A percentile compares a stretch with the other conserved stretches of the same genome.
Conservation (phyloP, 2,888 invertebrate species). For the Cactoblastis cactorum region DNA sequence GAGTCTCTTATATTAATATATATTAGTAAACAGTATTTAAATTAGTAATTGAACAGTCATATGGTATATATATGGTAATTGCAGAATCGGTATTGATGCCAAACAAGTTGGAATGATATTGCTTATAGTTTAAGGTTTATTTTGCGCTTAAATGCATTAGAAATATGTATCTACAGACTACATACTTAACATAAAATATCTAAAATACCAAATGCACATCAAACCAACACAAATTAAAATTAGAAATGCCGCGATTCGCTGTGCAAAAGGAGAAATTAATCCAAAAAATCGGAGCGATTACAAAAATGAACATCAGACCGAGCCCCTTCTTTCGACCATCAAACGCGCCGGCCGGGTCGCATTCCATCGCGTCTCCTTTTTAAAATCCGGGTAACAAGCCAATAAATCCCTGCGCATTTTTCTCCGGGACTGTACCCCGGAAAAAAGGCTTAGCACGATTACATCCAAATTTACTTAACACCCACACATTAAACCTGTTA, state of each 20-base stretch:
- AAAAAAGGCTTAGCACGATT: slow-evolving; percentile 75
- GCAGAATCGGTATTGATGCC: too few relatives aligned
- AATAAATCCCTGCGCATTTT: slow-evolving; percentile 77
- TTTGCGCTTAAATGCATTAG: too few relatives aligned
- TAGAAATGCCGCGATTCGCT: slow-evolving; percentile 13
- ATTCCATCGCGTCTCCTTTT: slow-evolving; percentile 68
- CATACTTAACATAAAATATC: background rate
- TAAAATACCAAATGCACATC: background rate
- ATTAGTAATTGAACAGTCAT: too few relatives aligned
- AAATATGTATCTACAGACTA: too few relatives aligned
- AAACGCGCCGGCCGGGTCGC: slow-evolving; percentile 51
- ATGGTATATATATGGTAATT: too few relatives aligned
- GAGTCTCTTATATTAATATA: too few relatives aligned
- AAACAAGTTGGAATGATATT: too few relatives aligned
- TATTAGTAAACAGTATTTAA: too few relatives aligned
- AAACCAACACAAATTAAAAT: slow-evolving; percentile 14
- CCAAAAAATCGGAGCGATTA: slow-evolving; percentile 53
- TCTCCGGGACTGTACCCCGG: slow-evolving; percentile 49
- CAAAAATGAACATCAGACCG: slow-evolving; percentile 60
- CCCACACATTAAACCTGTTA: slow-evolving; percentile 70
- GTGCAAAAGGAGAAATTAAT: slow-evolving; percentile 28
- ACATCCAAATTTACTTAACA: slow-evolving; percentile 80
- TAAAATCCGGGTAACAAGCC: slow-evolving; percentile 78
- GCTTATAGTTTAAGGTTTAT: too few relatives aligned
- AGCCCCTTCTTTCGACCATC: slow-evolving; percentile 53